Percentiles rank a stretch among this genome's conserved stretches.
phyloP scores from a whole-genome alignment of 2,888 invertebrate species.

The Cerceris ruficornis region DNA sequence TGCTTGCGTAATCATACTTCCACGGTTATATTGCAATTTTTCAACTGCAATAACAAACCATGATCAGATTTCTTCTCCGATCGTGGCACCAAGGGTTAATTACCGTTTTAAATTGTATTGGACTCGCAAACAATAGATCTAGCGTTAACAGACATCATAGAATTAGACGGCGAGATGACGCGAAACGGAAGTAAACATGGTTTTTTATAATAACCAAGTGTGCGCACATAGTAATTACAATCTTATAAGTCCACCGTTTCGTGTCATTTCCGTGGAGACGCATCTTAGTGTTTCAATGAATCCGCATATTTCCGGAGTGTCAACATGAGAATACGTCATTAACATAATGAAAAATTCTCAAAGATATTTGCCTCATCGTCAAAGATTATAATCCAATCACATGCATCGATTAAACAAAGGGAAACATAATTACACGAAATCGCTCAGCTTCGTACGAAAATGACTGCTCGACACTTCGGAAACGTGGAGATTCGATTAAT shows the following conservation, averaged over 20 bases:
- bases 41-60: no score
- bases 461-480: no score
- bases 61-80: no score
- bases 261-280: slow-evolving; percentile 46
- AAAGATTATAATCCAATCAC: no score
- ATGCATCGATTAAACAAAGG: neutral
- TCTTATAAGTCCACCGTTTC: slow-evolving; percentile 22
- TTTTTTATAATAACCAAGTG: neutral
- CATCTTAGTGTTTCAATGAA: slow-evolving; percentile 51
- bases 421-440: neutral
- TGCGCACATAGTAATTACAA: neutral
- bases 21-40: no score
- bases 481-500: neutral
- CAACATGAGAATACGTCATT: slow-evolving; percentile 26
- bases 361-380: neutral
- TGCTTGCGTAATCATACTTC: no score
- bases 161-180: slow-evolving; percentile 42
- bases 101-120: no score
- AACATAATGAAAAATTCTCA: neutral
- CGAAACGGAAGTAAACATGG: slow-evolving; percentile 22
- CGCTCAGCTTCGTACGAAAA: no score
- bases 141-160: slow-evolving; percentile 64
- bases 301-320: slow-evolving; percentile 48
- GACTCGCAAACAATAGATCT: slow-evolving; percentile 2
- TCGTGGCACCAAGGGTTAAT: no score